Evolutionary conservation across 2,797 vertebrate species (phyloP), one percentile per base, ranked within the genome.

Genomic region (Takifugu rubripes): DNA sequence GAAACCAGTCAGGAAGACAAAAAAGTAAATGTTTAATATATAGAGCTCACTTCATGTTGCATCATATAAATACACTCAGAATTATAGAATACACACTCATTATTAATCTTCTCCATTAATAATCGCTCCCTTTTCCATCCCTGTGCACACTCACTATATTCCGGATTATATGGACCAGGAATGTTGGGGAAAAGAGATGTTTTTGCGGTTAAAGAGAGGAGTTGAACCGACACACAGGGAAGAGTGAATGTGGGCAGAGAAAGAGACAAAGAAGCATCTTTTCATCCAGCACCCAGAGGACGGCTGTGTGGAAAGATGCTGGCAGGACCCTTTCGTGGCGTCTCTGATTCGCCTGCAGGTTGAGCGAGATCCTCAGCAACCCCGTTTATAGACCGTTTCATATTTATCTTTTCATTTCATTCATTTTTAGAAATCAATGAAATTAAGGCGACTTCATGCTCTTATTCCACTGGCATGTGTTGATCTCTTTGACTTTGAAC

Each of bases 1-100:
- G 53, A 64, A 82, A 62, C 27, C 59, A 61, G 47, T 59, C 40
- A 70, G 68, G 64, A 78, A 74, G 70, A 74, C 74, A 80, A 73
- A 72, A 78, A 14, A 21, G 17, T 21, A 46, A 46, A 46, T 62
- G 70, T 77, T 78, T 42, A 49, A 74, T 60, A 68, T 40, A 60
- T 57, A 75, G 59, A 64, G 61, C 69, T 84, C 64, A 78, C 49
- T 60, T 70, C 52, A 62, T 65, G 60, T 63, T 70, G 79, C 59
- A 61, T 72, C 68, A 70, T 17, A 64, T 21, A 21, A 21, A 21
- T 21, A 21, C 21, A 21, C 21, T 21, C 21, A 21, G 21, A 21
- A 21, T 21, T 21, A 21, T 67, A 69, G 70, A 81, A 74, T 83
- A 10, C 70, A 82, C 75, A 75, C 29, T 75, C 40, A 6, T 59